These are phyloP conservation scores for Poecilus cupreus DNA, from an alignment of 2,888 invertebrate genomes.

Conservation along the genomic window DNA sequence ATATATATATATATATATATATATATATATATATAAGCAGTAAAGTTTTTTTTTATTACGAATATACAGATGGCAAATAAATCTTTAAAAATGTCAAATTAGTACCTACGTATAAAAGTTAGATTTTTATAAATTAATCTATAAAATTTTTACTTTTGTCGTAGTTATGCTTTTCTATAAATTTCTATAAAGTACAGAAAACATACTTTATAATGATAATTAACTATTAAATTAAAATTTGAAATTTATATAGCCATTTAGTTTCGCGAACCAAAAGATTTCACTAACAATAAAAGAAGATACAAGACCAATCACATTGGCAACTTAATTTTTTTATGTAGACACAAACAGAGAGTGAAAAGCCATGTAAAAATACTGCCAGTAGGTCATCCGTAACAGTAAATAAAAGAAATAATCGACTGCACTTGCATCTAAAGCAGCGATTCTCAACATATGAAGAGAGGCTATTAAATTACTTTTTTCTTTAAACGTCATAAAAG, in stretches of 20 bases:
- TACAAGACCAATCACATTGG: background rate
- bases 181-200: background rate
- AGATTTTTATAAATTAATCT: background rate
- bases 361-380: conserved; percentile 20
- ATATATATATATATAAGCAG: no score
- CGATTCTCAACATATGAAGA: no score
- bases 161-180: no score
- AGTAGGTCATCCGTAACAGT: conserved; percentile 24
- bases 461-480: no score
- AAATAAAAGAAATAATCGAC: background rate
- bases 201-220: background rate
- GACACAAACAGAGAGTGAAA: conserved; percentile 7
- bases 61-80: no score
- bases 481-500: no score
- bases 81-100: background rate
- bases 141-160: no score
- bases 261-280: background rate
- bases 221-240: background rate
- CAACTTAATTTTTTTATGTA: background rate
- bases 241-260: background rate
- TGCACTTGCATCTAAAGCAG: background rate
- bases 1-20: no score
- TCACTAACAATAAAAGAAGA: conserved; percentile 3
- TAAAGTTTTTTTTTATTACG: no score
- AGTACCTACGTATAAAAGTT: background rate